phyloP scores from a whole-genome alignment of 2,888 invertebrate species.

The Troides helena region DNA sequence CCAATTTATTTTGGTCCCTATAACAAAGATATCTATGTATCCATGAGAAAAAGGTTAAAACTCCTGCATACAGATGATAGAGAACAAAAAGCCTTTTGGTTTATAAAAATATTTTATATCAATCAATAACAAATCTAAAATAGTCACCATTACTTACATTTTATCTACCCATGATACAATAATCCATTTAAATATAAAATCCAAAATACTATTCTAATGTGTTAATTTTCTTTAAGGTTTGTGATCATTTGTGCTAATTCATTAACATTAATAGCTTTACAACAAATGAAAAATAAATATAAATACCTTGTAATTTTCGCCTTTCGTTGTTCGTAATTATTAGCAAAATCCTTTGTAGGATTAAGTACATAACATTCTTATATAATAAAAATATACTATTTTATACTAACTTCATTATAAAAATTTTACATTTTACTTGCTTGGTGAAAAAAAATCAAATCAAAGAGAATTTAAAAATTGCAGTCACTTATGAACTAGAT shows the following conservation, averaged over 20 bases:
- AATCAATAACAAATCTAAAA: neutral
- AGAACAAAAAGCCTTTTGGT: neutral
- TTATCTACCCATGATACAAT: neutral
- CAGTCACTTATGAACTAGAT: too few species aligned
- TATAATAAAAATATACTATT: neutral
- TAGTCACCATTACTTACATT: neutral
- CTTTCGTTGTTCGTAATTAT: neutral
- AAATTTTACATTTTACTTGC: too few species aligned
- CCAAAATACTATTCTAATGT: neutral
- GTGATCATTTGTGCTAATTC: neutral
- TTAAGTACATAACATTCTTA: neutral
- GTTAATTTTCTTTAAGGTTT: neutral
- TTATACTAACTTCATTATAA: neutral
- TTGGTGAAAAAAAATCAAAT: too few species aligned
- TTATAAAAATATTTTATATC: neutral
- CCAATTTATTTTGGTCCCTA: neutral
- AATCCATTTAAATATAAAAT: neutral
- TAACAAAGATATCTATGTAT: too few species aligned
- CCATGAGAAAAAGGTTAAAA: too few species aligned
- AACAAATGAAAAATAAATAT: too few species aligned
- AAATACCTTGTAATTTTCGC: neutral
- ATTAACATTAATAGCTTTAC: neutral
- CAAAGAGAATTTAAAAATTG: too few species aligned
- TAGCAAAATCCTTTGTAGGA: neutral
- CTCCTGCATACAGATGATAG: neutral